Percentiles rank a stretch among this genome's conserved stretches.
Conservation (phyloP, 1,140 invertebrate genomes). For the Leguminivora glycinivorella region DNA sequence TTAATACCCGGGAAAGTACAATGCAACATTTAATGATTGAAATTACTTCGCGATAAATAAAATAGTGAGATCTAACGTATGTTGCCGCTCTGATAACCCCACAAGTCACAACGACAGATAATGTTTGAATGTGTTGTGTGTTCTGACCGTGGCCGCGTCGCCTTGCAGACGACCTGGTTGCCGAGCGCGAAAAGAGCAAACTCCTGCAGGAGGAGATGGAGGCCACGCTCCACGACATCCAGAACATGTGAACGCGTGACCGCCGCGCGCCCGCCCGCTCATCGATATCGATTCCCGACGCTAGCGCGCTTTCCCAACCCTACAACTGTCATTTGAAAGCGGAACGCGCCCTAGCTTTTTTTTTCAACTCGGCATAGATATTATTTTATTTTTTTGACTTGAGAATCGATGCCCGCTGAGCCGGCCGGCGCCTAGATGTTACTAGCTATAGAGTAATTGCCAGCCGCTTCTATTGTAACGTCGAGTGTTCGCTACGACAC, state of each 20-base stretch:
- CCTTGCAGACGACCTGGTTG: conserved; percentile 95
- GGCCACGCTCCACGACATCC: conserved; percentile 98
- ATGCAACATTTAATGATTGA: not conserved
- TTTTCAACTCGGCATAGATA: conserved; percentile 17
- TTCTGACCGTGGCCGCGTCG: conserved; percentile 68
- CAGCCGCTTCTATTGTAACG: conserved; percentile 69
- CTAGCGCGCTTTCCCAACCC: conserved; percentile 30
- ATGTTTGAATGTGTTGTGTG: conserved; percentile 49
- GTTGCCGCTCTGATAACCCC: not conserved
- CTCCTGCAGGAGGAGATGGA: conserved; percentile 99
- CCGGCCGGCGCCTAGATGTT: conserved; percentile 65
- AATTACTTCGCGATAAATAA: conserved; percentile 30
- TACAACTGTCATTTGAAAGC: conserved; percentile 24
- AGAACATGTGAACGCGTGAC: conserved; percentile 93
- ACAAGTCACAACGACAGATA: conserved; percentile 13
- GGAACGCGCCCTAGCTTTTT: not conserved
- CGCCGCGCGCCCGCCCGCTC: conserved; percentile 47
- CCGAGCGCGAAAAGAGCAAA: conserved; percentile 98
- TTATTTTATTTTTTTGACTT: conserved; percentile 31
- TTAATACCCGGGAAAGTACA: no score
- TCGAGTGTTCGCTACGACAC: conserved; percentile 71
- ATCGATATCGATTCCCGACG: conserved; percentile 40
- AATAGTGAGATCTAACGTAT: not conserved
- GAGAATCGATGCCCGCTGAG: conserved; percentile 37
- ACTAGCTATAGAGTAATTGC: conserved; percentile 72